Evolutionary conservation across 2,888 invertebrate species (phyloP).

Genomic region (Hyppa rectilinea): DNA sequence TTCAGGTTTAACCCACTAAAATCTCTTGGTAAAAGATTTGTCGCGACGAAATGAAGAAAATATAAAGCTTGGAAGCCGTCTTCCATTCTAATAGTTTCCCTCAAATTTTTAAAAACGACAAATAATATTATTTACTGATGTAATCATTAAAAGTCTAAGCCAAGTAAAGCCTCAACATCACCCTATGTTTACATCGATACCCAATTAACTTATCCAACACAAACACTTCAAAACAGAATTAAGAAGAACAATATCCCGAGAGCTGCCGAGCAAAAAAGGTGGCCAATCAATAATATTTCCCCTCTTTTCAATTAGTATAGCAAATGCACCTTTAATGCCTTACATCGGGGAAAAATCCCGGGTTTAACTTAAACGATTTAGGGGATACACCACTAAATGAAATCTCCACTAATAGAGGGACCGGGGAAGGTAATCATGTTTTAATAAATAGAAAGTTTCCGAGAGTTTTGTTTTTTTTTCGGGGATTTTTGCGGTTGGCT

Average conservation of each 20-base stretch:
- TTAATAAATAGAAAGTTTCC: constrained; percentile 66
- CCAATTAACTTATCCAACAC: constrained; percentile 39
- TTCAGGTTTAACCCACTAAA: too few relatives aligned
- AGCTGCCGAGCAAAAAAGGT: constrained; percentile 60
- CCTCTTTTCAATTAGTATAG: constrained; percentile 86
- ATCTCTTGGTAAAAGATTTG: too few relatives aligned
- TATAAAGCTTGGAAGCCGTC: background rate
- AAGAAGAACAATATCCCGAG: constrained; percentile 45
- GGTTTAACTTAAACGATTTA: constrained; percentile 86
- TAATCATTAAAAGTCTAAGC: background rate
- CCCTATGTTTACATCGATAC: constrained; percentile 16
- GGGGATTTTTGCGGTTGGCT: background rate
- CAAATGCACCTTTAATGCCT: constrained; percentile 86
- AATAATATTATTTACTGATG: background rate
- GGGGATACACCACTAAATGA: constrained; percentile 81
- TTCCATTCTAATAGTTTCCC: background rate
- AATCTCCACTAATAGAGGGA: constrained; percentile 70
- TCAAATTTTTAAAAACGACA: background rate
- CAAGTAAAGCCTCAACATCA: background rate
- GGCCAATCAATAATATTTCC: constrained; percentile 81
- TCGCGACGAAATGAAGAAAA: background rate
- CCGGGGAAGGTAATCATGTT: constrained; percentile 69
- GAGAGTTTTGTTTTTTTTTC: constrained; percentile 27
- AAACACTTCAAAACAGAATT: constrained; percentile 29
- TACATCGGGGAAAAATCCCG: constrained; percentile 80